These are phyloP conservation scores for Pipistrellus kuhlii DNA, from an alignment of 2,797 vertebrate species.

Conservation along the genomic window DNA sequence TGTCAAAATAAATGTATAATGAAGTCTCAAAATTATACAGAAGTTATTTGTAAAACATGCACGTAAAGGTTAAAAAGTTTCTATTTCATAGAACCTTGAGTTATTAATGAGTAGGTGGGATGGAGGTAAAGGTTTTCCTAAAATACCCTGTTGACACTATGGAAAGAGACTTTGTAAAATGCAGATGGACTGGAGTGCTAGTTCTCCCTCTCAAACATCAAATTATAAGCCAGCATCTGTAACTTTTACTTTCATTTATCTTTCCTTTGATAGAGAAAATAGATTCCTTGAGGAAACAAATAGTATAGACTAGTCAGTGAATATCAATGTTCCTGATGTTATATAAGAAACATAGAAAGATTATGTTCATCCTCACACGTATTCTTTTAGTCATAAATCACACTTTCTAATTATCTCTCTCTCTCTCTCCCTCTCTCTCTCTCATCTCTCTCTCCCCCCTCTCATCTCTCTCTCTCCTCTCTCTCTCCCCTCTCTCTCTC, in stretches of 20 bases:
- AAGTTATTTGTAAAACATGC: conserved; percentile 76
- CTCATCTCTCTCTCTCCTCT: no score
- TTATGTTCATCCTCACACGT: not conserved
- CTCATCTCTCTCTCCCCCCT: no score
- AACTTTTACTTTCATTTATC: conserved; percentile 71
- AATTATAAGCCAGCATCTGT: conserved; percentile 70
- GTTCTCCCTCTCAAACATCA: conserved; percentile 58
- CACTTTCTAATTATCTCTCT: not conserved
- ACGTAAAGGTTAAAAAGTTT: conserved; percentile 43
- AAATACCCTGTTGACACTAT: conserved; percentile 49
- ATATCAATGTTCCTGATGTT: not conserved
- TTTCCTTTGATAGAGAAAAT: conserved; percentile 14
- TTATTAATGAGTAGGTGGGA: conserved; percentile 56
- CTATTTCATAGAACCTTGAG: not conserved
- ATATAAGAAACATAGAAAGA: conserved; percentile 19
- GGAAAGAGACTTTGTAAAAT: conserved; percentile 68
- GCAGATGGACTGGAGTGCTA: conserved; percentile 25
- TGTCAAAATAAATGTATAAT: conserved; percentile 79
- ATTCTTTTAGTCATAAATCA: not conserved
- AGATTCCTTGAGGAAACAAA: not conserved
- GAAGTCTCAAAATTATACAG: conserved; percentile 61
- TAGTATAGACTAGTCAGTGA: not conserved
- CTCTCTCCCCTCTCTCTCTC: no score
- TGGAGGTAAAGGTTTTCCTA: conserved; percentile 64
- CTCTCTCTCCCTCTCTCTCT: not conserved